Evolutionary conservation across 2,113 vertebrate genomes (phyloP).

Genomic region (Nannospalax galili): DNA sequence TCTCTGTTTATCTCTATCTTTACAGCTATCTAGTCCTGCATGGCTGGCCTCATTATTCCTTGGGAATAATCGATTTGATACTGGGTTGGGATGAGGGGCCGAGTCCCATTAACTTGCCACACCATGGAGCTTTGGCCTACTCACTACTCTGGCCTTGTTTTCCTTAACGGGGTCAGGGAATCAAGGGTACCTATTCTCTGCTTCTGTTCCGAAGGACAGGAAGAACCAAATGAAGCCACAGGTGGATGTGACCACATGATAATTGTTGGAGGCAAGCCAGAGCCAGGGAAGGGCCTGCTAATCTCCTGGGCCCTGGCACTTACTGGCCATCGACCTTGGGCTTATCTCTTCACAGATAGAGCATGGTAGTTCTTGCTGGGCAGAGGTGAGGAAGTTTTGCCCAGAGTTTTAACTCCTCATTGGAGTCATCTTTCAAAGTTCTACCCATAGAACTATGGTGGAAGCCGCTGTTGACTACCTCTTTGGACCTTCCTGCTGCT

Average conservation of each 20-base stretch:
- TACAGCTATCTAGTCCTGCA: background rate
- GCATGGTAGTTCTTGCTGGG: background rate
- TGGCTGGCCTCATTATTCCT: background rate
- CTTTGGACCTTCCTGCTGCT: background rate
- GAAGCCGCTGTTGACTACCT: background rate
- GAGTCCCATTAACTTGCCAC: background rate
- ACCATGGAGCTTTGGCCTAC: background rate
- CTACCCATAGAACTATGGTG: background rate
- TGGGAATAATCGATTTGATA: background rate
- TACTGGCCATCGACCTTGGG: background rate
- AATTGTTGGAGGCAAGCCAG: background rate
- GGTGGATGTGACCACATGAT: background rate
- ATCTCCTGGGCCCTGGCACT: background rate
- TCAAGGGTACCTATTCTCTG: background rate
- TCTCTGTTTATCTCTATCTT: background rate
- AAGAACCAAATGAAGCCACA: background rate
- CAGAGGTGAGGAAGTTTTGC: background rate
- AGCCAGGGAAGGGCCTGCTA: background rate
- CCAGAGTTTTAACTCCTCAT: background rate
- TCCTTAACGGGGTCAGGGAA: background rate
- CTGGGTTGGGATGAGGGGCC: background rate
- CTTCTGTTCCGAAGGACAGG: background rate
- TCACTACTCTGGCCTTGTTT: background rate
- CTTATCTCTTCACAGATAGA: background rate
- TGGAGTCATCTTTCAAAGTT: background rate